Percentiles rank a stretch among this genome's conserved stretches.
These are phyloP conservation scores for Scortum barcoo DNA, from an alignment of 2,113 vertebrate genomes.

Conservation along the genomic window DNA sequence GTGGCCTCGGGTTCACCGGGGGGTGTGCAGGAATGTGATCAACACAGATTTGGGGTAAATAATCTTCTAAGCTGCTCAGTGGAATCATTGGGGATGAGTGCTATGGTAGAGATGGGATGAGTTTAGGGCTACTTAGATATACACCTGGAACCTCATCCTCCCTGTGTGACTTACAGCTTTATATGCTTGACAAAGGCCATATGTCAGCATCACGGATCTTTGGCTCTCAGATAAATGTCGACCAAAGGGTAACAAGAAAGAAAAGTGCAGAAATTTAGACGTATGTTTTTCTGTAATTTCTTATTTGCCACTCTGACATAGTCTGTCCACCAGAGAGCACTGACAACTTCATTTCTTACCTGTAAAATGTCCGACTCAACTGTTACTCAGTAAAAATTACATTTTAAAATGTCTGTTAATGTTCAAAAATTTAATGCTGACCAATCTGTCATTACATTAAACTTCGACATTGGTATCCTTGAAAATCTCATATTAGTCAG, in stretches of 20 bases:
- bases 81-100: constrained; percentile 46
- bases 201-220: not conserved
- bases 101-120: constrained; percentile 40
- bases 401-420: too few species aligned
- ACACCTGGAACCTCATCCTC: constrained; percentile 34
- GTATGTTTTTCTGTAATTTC: too few species aligned
- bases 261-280: too few species aligned
- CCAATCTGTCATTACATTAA: not conserved
- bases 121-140: constrained; percentile 37
- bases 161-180: constrained; percentile 5
- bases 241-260: not conserved
- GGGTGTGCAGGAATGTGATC: constrained; percentile 74
- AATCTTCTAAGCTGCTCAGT: constrained; percentile 80
- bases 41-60: constrained; percentile 80
- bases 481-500: not conserved
- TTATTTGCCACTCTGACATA: too few species aligned
- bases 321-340: not conserved
- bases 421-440: not conserved
- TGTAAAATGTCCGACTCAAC: not conserved
- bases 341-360: not conserved
- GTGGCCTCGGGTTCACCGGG: constrained; percentile 52
- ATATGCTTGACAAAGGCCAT: not conserved
- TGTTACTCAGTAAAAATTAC: not conserved
- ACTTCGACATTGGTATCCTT: not conserved
- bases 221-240: not conserved